Base-by-base conservation (phyloP, 1,140 invertebrate genomes). In the Eufriesea mexicana region DNA sequence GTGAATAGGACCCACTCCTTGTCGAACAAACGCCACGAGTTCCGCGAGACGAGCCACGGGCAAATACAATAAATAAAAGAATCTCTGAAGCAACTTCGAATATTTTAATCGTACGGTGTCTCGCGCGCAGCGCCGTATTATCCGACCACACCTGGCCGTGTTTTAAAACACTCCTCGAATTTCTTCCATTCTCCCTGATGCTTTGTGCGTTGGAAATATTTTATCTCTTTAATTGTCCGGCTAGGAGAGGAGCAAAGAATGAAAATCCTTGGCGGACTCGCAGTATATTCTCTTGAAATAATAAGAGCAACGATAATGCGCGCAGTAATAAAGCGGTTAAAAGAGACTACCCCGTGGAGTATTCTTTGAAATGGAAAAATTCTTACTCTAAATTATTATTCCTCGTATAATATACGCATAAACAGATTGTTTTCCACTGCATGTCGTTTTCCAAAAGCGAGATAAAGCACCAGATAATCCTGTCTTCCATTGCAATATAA, bases 51-150 rank as follows among this genome's bases (percentile, higher is more conserved):
- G 70, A 54, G 25, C 47, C n/a, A 12, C 68, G 47, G 20, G 51
- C 28, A 55, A 72, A 55, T 72, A 72, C 18, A 72, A 72, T 72
- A 72, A 72, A 72, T 72, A 72, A 72, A 72, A 72, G 70, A 72
- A 72, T 55, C 70, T 16, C 51, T n/a, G 51, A 55, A 72, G 70
- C 70, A 55, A 72, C 51, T 72, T 72, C 55, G 70, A 55, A 72
- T 72, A 72, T 72, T 72, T 72, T 42, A 55, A 14, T 8, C 70
- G 20, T 49, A 75, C 42, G 62, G 61, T 25, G 55, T 47, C 54
- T 59, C 42, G 51, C 20, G 8, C 42, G 12, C n/a, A 0, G n/a
- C 45, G 45, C 18, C 23, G n/a, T 72, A 72, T 72, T 72, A 72
- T 72, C n/a, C 70, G 55, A 55, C 70, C 70, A 72, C 70, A 72